phyloP scores from a whole-genome alignment of 2,888 invertebrate species.

The Cephus runcator region DNA sequence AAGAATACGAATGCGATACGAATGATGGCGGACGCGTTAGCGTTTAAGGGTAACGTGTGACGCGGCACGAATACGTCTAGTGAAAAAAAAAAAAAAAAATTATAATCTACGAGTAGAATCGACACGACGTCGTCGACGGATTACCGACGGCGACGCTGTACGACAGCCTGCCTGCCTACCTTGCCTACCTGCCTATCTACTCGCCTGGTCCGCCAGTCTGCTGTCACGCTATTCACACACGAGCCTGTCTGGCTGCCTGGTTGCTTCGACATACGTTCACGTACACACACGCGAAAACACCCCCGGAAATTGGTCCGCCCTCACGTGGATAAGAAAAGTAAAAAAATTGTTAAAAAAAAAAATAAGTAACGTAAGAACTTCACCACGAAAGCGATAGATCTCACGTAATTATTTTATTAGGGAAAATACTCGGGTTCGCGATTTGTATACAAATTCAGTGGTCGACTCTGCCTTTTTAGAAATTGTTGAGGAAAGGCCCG shows the following conservation, averaged over 20 bases:
- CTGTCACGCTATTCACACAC: background rate
- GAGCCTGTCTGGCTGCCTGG: background rate
- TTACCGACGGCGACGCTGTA: background rate
- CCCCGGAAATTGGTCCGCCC: background rate
- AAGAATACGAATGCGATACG: constrained; percentile 40
- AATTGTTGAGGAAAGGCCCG: background rate
- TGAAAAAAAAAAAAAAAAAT: background rate
- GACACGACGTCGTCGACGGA: background rate
- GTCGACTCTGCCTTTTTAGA: background rate
- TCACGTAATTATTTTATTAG: background rate
- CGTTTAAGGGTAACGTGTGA: background rate
- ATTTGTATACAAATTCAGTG: background rate
- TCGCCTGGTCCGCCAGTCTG: background rate
- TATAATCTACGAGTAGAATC: background rate
- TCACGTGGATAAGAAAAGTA: background rate
- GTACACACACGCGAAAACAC: background rate
- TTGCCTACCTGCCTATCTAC: background rate
- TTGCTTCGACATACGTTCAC: background rate
- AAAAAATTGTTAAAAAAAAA: background rate
- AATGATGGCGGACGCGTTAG: background rate
- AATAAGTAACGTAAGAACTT: background rate
- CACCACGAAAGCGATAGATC: too few relatives aligned
- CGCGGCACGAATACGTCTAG: background rate
- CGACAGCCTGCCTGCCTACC: background rate
- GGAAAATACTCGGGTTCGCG: background rate